phyloP scores from a whole-genome alignment of 2,113 vertebrate species.

The Cyprinodon brontotheroides region DNA sequence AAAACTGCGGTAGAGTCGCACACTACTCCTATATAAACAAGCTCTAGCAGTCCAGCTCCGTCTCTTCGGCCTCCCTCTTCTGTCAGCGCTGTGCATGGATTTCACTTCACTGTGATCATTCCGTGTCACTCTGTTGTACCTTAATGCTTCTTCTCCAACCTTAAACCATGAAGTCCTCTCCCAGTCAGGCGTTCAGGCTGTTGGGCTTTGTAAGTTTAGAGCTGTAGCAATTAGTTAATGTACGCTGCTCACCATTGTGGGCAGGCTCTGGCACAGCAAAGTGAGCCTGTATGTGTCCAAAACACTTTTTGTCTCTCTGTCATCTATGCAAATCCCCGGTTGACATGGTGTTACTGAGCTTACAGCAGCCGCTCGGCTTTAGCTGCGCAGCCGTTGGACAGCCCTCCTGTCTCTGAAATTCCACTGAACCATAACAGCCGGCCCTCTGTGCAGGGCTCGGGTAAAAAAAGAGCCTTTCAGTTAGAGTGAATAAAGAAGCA shows the following conservation, averaged over 20 bases:
- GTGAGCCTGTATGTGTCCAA: constrained; percentile 19
- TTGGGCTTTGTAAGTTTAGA: constrained; percentile 55
- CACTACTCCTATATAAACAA: constrained; percentile 56
- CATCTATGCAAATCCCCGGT: too few species aligned
- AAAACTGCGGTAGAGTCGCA: constrained; percentile 47
- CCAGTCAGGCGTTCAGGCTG: constrained; percentile 30
- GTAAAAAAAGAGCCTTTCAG: constrained; percentile 65
- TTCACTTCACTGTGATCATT: constrained; percentile 41
- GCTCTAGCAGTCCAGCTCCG: constrained; percentile 36
- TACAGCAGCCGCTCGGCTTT: too few species aligned
- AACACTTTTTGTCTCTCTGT: constrained; percentile 12
- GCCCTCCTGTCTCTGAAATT: constrained; percentile 36
- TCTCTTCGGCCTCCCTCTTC: constrained; percentile 29
- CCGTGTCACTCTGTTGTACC: constrained; percentile 40
- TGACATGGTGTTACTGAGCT: too few species aligned
- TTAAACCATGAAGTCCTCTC: constrained; percentile 28
- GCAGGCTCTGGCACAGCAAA: constrained; percentile 53
- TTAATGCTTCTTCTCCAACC: constrained; percentile 17
- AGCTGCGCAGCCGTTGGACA: constrained; percentile 45
- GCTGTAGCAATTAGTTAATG: constrained; percentile 76
- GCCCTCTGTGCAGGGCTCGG: constrained; percentile 37
- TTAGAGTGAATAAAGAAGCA: constrained; percentile 39
- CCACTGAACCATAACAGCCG: constrained; percentile 44
- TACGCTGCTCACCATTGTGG: constrained; percentile 62
- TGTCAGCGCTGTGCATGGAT: constrained; percentile 13